phyloP scores from a whole-genome alignment of 2,797 vertebrate species.

The Rhincodon typus region DNA sequence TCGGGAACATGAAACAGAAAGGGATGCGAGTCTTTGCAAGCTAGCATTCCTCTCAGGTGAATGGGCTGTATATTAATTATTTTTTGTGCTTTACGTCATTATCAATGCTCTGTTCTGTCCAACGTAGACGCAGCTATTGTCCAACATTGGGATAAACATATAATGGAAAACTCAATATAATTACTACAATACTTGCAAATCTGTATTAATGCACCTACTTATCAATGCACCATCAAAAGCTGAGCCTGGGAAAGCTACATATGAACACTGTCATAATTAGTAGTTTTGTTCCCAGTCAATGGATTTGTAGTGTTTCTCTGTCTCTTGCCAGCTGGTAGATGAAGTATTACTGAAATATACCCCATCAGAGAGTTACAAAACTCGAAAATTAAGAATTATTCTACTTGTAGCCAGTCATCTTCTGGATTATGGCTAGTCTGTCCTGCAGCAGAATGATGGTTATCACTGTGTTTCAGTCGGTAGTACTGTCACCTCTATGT shows the following conservation, averaged over 20 bases:
- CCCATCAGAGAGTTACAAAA: not conserved
- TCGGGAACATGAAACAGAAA: not conserved
- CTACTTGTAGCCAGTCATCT: not conserved
- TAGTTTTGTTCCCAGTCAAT: not conserved
- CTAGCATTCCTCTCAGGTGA: not conserved
- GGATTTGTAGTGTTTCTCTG: not conserved
- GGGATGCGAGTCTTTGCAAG: not conserved
- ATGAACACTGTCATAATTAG: not conserved
- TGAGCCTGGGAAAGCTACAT: not conserved
- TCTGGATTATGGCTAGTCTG: not conserved
- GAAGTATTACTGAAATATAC: not conserved
- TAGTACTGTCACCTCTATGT: not conserved
- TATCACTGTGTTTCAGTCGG: not conserved
- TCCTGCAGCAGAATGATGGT: not conserved
- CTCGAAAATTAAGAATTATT: not conserved
- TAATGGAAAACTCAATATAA: not conserved
- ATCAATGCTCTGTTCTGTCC: not conserved
- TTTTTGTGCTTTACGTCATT: not conserved
- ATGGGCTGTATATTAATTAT: not conserved
- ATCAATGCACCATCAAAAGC: not conserved
- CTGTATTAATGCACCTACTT: not conserved
- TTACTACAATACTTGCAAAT: not conserved
- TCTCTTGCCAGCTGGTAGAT: not conserved
- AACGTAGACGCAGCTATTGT: not conserved
- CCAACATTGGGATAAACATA: not conserved